Evolutionary conservation across 2,888 invertebrate species (phyloP).

Genomic region (Phanerotoma sp.): DNA sequence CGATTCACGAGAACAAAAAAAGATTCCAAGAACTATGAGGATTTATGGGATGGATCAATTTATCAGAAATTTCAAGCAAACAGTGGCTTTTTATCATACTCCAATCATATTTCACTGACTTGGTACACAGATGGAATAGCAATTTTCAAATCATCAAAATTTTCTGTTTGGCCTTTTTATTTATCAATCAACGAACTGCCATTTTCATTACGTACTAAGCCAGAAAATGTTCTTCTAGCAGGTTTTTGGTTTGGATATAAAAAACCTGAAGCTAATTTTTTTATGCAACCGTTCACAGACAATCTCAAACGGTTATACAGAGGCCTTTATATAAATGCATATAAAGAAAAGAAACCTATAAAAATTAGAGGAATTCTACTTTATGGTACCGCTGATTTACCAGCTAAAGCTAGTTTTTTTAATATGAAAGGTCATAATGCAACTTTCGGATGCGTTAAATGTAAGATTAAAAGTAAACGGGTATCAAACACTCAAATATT

Average conservation of each 20-base stretch:
- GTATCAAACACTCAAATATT: neutral
- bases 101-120: too few relatives aligned
- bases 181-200: constrained; percentile 1
- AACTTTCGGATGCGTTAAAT: neutral
- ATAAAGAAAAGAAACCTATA: neutral
- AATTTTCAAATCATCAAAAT: constrained; percentile 1
- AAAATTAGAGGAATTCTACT: neutral
- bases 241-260: neutral
- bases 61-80: neutral
- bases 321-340: neutral
- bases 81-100: neutral
- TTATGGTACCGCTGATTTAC: constrained; percentile 8
- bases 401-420: constrained; percentile 6
- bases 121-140: constrained; percentile 4
- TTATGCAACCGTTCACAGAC: neutral
- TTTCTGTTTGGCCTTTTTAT: neutral
- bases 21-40: too few relatives aligned
- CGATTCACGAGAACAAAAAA: too few relatives aligned
- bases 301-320: neutral
- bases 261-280: neutral
- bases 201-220: neutral
- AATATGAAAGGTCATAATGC: constrained; percentile 7
- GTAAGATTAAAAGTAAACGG: constrained; percentile 1
- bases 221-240: constrained; percentile 3
- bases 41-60: too few relatives aligned